Evolutionary conservation across 2,888 invertebrate genomes (phyloP).

Genomic region (Homarus gammarus): DNA sequence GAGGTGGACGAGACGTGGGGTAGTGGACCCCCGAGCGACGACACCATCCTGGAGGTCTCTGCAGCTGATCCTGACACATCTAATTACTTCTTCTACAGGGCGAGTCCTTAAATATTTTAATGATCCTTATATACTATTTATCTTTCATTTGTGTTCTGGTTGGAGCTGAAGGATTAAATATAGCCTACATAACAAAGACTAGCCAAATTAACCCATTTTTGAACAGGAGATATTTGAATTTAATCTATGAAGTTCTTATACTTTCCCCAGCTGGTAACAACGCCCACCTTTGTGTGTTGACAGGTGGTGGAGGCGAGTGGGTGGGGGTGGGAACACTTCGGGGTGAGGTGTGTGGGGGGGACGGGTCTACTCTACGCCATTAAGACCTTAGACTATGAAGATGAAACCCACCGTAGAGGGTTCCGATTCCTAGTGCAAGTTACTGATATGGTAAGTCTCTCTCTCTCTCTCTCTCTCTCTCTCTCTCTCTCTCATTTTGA

Average conservation of each 20-base stretch:
- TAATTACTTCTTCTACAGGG: constrained; percentile 66
- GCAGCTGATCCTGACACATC: constrained; percentile 51
- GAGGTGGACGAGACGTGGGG: constrained; percentile 59
- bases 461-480: no score
- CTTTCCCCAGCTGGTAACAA: no score
- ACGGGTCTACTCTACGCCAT: constrained; percentile 20
- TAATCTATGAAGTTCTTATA: no score
- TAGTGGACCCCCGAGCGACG: constrained; percentile 18
- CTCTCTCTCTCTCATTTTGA: no score
- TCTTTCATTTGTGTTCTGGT: no score
- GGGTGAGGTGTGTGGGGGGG: neutral
- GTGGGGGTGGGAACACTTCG: constrained; percentile 46
- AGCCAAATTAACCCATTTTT: no score
- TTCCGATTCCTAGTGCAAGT: constrained; percentile 32
- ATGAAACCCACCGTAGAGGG: constrained; percentile 6
- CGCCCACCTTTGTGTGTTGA: no score
- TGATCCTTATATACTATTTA: no score
- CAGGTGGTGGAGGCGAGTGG: constrained; percentile 40
- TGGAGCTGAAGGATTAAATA: no score
- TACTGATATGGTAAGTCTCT: constrained; percentile 20
- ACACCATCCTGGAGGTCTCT: constrained; percentile 44
- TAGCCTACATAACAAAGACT: no score
- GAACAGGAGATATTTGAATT: no score
- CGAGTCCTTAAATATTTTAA: neutral
- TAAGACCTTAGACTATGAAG: constrained; percentile 32